phyloP scores from a whole-genome alignment of 2,113 vertebrate genomes.

The Zapornia atra region DNA sequence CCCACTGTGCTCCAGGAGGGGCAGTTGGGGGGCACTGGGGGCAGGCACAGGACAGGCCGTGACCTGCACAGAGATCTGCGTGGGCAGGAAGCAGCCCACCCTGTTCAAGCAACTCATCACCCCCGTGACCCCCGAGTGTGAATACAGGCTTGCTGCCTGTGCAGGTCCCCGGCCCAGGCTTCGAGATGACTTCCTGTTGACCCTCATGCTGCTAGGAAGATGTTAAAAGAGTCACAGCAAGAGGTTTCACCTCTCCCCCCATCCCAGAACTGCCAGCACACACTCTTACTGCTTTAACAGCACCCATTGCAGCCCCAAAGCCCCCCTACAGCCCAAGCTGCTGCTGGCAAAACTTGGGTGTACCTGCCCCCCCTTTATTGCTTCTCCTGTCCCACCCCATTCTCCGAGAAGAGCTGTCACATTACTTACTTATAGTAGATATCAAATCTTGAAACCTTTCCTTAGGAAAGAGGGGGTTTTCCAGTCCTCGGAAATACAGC shows the following conservation, averaged over 20 bases:
- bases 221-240: background rate
- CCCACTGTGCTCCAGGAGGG: background rate
- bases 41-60: background rate
- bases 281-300: background rate
- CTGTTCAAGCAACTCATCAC: background rate
- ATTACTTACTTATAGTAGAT: constrained; percentile 94
- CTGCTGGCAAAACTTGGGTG: background rate
- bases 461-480: constrained; percentile 97
- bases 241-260: background rate
- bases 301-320: accelerated
- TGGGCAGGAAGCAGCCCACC: background rate
- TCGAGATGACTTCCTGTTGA: too few species aligned
- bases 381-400: background rate
- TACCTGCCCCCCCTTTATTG: background rate
- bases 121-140: accelerated
- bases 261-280: accelerated
- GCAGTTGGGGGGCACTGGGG: accelerated
- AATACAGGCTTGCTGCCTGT: accelerated
- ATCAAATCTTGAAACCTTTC: constrained; percentile 96
- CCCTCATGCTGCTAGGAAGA: background rate
- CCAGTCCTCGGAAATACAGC: constrained; percentile 97
- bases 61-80: background rate
- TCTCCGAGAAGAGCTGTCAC: background rate
- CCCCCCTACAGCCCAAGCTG: background rate
- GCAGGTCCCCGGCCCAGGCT: background rate